Percentiles rank a stretch among this genome's conserved stretches.
Conservation (phyloP, 2,113 vertebrate species). For the Laterallus jamaicensis region DNA sequence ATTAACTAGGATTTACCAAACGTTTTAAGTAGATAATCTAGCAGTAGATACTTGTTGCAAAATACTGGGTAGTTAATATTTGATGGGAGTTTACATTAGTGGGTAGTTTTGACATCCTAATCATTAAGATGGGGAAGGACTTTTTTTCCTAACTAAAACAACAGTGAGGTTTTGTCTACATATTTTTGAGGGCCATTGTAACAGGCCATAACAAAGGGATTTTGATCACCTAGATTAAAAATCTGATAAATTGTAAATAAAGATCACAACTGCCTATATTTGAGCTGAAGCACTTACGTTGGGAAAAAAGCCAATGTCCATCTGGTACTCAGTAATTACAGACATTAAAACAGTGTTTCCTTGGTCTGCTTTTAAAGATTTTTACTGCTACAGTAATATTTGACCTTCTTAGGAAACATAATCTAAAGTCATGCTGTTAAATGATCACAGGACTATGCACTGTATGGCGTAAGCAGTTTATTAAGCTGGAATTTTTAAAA, state of each 20-base stretch:
- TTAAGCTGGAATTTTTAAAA: conserved; percentile 45
- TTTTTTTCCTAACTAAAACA: conserved; percentile 31
- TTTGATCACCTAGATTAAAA: conserved; percentile 21
- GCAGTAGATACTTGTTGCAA: conserved; percentile 15
- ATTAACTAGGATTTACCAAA: background rate
- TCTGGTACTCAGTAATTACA: conserved; percentile 45
- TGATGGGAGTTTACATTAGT: conserved; percentile 2
- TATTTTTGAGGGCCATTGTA: conserved; percentile 24
- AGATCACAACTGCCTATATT: conserved; percentile 53
- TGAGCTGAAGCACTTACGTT: background rate
- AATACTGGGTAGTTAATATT: conserved; percentile 1
- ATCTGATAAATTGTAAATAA: conserved; percentile 60
- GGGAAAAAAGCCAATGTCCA: background rate
- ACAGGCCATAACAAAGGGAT: conserved; percentile 24
- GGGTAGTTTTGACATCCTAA: background rate
- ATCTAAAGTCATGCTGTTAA: conserved; percentile 48
- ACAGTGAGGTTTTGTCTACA: background rate
- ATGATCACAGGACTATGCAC: conserved; percentile 20
- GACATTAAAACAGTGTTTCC: conserved; percentile 47
- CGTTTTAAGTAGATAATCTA: conserved; percentile 14
- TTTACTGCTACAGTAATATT: conserved; percentile 58
- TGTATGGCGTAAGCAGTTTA: conserved; percentile 45
- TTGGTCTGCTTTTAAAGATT: conserved; percentile 42
- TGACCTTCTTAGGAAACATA: conserved; percentile 59
- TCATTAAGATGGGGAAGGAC: background rate